Evolutionary conservation across 2,113 vertebrate genomes (phyloP).

Genomic region (Nycticryphes semicollaris): DNA sequence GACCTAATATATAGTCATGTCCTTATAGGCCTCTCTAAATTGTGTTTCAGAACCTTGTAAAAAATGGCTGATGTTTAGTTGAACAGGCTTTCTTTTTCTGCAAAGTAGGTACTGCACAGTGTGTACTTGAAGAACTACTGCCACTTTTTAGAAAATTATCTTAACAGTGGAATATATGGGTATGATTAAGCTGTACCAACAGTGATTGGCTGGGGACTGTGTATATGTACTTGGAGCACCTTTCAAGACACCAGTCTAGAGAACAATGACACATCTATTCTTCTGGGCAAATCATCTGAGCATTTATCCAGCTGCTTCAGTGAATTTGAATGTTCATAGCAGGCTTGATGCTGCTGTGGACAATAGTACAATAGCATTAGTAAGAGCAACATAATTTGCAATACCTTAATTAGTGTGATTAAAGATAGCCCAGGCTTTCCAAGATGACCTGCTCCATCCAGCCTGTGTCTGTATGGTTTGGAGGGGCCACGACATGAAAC

Average conservation of each 20-base stretch:
- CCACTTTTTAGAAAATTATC: background rate
- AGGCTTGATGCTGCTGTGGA: background rate
- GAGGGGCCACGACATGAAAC: background rate
- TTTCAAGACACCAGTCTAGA: background rate
- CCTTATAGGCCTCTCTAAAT: conserved; percentile 42
- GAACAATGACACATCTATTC: background rate
- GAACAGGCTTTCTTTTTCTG: conserved; percentile 45
- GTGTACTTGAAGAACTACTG: background rate
- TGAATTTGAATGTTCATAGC: background rate
- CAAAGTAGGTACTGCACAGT: background rate
- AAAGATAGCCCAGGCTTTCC: background rate
- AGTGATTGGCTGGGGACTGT: background rate
- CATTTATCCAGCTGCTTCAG: background rate
- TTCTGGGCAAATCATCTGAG: background rate
- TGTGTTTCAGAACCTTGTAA: conserved; percentile 27
- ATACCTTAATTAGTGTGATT: background rate
- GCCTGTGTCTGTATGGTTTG: background rate
- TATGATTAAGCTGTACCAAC: background rate
- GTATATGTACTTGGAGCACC: background rate
- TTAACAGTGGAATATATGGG: background rate
- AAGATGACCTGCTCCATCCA: background rate
- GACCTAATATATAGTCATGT: conserved; percentile 6
- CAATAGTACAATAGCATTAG: background rate
- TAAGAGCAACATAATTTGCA: background rate
- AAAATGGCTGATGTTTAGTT: conserved; percentile 26